A percentile compares a stretch with the other conserved stretches of the same genome.
phyloP scores from a whole-genome alignment of 2,888 invertebrate genomes.

The Pollenia labialis region DNA sequence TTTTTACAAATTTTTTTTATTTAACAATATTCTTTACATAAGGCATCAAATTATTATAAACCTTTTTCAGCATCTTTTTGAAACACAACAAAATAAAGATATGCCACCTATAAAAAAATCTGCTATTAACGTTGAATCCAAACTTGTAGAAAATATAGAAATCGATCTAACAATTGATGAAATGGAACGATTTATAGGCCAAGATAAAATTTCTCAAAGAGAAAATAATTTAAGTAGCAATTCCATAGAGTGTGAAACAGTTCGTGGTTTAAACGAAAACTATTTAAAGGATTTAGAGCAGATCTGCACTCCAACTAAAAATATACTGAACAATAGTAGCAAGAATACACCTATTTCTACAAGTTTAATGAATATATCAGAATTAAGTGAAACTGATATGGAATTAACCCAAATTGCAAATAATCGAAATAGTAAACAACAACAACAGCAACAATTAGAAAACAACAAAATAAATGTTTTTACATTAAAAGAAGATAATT shows the following conservation, averaged over 20 bases:
- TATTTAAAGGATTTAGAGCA: not conserved
- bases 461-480: not conserved
- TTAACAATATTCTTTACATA: too few relatives aligned
- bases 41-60: too few relatives aligned
- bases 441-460: not conserved
- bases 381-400: slow-evolving; percentile 59
- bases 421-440: not conserved
- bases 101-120: not conserved
- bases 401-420: slow-evolving; percentile 40
- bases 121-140: not conserved
- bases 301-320: slow-evolving; percentile 26
- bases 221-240: slow-evolving; percentile 3
- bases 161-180: slow-evolving; percentile 35
- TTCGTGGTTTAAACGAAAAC: slow-evolving; percentile 23
- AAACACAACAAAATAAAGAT: slow-evolving; percentile 26
- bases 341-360: slow-evolving; percentile 52
- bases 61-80: slow-evolving; percentile 39
- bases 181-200: not conserved
- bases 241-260: slow-evolving; percentile 36
- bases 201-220: not conserved
- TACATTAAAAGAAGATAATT: not conserved
- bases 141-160: not conserved
- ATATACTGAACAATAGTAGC: not conserved
- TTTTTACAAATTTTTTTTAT: too few relatives aligned
- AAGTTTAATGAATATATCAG: slow-evolving; percentile 62